These are phyloP conservation scores for Pholis gunnellus DNA, from an alignment of 2,113 vertebrate species.

Conservation along the genomic window DNA sequence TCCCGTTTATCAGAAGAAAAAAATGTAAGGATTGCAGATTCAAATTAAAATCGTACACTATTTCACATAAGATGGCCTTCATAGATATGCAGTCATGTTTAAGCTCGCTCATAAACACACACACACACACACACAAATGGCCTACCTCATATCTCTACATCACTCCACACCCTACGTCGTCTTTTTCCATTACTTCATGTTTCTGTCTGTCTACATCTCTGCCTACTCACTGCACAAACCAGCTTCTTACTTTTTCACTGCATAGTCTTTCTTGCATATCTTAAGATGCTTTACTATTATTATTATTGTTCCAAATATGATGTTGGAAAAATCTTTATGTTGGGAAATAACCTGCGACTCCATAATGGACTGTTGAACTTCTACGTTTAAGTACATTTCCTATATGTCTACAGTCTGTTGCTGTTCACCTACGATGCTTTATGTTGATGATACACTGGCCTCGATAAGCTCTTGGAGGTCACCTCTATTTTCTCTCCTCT, in stretches of 20 bases:
- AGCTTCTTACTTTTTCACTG: neutral
- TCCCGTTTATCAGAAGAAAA: neutral
- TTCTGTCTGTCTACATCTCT: neutral
- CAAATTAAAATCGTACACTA: too few species aligned
- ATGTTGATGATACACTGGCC: neutral
- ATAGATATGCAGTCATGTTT: neutral
- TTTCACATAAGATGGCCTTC: neutral
- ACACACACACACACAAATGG: neutral
- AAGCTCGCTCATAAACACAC: neutral
- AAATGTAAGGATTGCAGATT: neutral
- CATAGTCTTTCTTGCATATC: too few species aligned
- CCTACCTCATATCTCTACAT: neutral
- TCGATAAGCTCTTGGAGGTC: neutral
- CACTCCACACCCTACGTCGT: neutral
- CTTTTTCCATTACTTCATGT: neutral
- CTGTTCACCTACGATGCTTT: neutral
- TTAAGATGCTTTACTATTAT: too few species aligned
- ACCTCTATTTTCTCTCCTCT: neutral
- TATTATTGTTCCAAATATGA: neutral
- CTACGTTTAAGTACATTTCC: too few species aligned
- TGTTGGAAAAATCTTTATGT: neutral
- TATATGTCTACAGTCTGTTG: neutral
- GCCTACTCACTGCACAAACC: neutral
- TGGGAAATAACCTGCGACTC: neutral
- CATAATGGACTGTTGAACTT: neutral